Conservation (phyloP, 2,888 invertebrate genomes). For the Catocala nupta region DNA sequence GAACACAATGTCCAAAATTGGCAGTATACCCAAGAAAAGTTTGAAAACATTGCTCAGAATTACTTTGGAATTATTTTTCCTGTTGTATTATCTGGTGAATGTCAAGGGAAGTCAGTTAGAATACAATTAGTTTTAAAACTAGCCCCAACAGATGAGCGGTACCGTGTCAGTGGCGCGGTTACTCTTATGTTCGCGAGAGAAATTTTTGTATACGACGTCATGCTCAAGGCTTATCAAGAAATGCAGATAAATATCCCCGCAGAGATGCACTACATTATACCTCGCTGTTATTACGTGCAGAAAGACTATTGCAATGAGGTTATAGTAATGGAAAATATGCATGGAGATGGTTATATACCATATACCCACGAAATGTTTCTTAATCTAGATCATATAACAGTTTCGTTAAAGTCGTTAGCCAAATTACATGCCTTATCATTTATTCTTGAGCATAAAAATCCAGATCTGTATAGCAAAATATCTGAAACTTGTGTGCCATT, state of each 20-base stretch:
- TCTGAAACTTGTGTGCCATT: slow-evolving; percentile 67
- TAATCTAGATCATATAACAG: slow-evolving; percentile 67
- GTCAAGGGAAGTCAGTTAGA: slow-evolving; percentile 42
- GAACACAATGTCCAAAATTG: slow-evolving; percentile 52
- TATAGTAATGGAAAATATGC: slow-evolving; percentile 76
- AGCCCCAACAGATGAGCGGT: slow-evolving; percentile 76
- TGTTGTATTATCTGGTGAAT: slow-evolving; percentile 58
- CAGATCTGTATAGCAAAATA: slow-evolving; percentile 58
- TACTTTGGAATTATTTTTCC: slow-evolving; percentile 79
- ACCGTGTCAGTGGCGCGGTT: slow-evolving; percentile 76
- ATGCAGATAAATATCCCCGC: slow-evolving; percentile 53
- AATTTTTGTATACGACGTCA: slow-evolving; percentile 70
- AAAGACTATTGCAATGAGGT: slow-evolving; percentile 72
- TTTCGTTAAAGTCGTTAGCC: slow-evolving; percentile 70
- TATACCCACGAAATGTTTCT: slow-evolving; percentile 63
- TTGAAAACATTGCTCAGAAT: slow-evolving; percentile 74
- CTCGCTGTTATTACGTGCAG: slow-evolving; percentile 68
- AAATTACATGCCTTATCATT: slow-evolving; percentile 77
- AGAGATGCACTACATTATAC: slow-evolving; percentile 57
- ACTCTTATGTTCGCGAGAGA: slow-evolving; percentile 74
- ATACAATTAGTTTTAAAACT: slow-evolving; percentile 73
- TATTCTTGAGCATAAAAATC: slow-evolving; percentile 60
- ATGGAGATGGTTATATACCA: slow-evolving; percentile 64
- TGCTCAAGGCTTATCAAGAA: slow-evolving; percentile 63
- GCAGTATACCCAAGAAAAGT: slow-evolving; percentile 56